Conservation (phyloP, 2,113 vertebrate species). For the Anthoscopus minutus region DNA sequence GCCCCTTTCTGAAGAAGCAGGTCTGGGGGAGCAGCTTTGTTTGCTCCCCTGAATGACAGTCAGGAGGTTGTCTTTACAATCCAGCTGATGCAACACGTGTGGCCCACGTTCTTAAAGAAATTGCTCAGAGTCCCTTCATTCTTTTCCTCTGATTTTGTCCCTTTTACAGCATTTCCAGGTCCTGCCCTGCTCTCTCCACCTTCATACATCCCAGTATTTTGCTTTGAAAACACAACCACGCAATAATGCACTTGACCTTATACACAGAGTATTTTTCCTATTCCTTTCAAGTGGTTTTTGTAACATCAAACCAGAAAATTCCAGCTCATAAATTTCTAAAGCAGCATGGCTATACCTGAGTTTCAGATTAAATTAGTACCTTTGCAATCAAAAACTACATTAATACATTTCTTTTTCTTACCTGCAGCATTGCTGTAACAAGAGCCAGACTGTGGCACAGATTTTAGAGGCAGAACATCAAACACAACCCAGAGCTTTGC, state of each 20-base stretch:
- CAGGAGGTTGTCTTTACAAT: not conserved
- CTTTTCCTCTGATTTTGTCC: not conserved
- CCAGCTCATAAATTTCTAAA: not conserved
- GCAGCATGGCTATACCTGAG: not conserved
- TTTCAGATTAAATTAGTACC: not conserved
- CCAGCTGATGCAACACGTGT: too few species aligned
- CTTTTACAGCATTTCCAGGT: not conserved
- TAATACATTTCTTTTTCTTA: not conserved
- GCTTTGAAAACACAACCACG: not conserved
- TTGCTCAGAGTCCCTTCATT: not conserved
- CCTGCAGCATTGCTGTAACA: not conserved
- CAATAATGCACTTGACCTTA: not conserved
- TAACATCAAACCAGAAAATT: not conserved
- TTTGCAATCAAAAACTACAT: not conserved
- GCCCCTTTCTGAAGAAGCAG: not conserved
- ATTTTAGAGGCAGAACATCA: not conserved
- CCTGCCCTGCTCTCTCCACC: not conserved
- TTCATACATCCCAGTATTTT: not conserved
- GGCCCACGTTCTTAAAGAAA: not conserved
- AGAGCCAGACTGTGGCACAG: not conserved
- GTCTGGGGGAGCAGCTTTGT: not conserved
- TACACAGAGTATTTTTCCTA: not conserved
- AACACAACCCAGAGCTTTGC: not conserved
- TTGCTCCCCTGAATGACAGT: rapidly evolving
- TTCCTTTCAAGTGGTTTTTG: not conserved